Base-by-base conservation (phyloP, 2,888 invertebrate genomes). In the Ectemnius cavifrons region DNA sequence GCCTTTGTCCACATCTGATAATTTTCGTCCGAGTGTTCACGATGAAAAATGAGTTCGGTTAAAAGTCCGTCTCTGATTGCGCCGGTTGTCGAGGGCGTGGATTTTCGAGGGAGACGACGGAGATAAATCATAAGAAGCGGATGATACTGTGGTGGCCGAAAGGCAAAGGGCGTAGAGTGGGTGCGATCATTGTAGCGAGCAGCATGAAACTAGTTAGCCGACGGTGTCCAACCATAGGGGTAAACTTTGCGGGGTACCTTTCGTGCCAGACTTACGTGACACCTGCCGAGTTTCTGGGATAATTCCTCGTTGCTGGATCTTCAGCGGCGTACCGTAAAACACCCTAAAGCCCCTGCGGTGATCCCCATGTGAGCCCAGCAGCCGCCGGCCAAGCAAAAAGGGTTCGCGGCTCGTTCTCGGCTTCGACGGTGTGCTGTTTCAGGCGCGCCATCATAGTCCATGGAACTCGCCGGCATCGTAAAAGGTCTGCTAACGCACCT, bases 281-380 rank as follows among this genome's bases (percentile, higher is more conserved):
- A 79, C 75, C 72, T 69, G 80, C 65, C 49, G 63, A 69, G 65
- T 74, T 78, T 75, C 74, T 37, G 28, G 63, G 69, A 78, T 78
- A 82, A 82, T 80, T 82, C 78, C 68, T 73, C 47, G 71, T 67
- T 52, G 67, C 65, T 37, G 70, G 61, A 71, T 67, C 71, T 61
- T 59, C 64, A 68, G 57, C 60, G 60, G 49, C 63, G 60, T 14
- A 45, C 20, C 71, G 63, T 76, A 78, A 81, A 76, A 81, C 72
- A 73, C 56, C 60, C 59, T 75, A 71, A 75, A 77, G 71, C 75
- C 63, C 66, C 20, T n/a, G 13, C 45, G 58, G 64, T 69, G 73
- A 69, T 67, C 62, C 72, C 56, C 52, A 20, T n/a, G 56, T 67
- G 69, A 73, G 46, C 69, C 13, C 49, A 16, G 62, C 63, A 49